Percentiles rank a stretch among this genome's conserved stretches.
Conservation (phyloP, 2,797 vertebrate genomes). For the Gobio occitaniae region DNA sequence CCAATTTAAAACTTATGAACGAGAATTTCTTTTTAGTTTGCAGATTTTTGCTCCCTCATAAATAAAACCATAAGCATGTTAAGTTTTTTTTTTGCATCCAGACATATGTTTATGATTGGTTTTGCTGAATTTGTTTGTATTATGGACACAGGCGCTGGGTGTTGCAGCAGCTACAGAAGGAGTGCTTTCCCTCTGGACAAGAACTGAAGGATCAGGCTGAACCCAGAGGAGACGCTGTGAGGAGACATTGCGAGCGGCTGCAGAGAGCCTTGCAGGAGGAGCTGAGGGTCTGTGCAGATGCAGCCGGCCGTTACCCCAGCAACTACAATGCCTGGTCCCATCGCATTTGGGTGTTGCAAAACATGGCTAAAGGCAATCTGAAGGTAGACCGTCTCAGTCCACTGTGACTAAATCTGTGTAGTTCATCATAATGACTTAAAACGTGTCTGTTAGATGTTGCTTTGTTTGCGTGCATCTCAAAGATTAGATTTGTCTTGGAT, state of each 20-base stretch:
- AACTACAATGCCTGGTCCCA: conserved; percentile 99
- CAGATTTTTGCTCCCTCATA: neutral
- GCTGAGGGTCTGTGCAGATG: conserved; percentile 92
- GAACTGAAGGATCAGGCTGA: conserved; percentile 78
- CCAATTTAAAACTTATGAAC: neutral
- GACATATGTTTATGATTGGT: neutral
- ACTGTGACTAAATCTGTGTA: neutral
- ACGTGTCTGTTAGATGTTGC: neutral
- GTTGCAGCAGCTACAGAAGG: conserved; percentile 86
- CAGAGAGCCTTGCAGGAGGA: conserved; percentile 86
- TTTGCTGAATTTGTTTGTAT: neutral
- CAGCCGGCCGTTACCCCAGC: conserved; percentile 93
- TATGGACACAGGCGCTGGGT: conserved; percentile 88
- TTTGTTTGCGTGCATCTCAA: neutral
- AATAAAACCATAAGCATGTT: neutral
- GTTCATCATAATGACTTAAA: conserved; percentile 8
- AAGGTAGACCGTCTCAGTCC: conserved; percentile 81
- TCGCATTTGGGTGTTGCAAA: conserved; percentile 96
- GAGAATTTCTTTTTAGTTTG: too few species aligned
- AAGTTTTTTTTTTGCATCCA: neutral
- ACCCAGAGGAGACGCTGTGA: conserved; percentile 65
- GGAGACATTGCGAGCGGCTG: conserved; percentile 74
- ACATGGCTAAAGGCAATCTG: conserved; percentile 86
- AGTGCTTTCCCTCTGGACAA: conserved; percentile 72
- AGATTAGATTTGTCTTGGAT: conserved; percentile 15